A percentile compares a stretch with the other conserved stretches of the same genome.
phyloP scores from a whole-genome alignment of 2,113 vertebrate genomes.

The Pituophis catenifer region DNA sequence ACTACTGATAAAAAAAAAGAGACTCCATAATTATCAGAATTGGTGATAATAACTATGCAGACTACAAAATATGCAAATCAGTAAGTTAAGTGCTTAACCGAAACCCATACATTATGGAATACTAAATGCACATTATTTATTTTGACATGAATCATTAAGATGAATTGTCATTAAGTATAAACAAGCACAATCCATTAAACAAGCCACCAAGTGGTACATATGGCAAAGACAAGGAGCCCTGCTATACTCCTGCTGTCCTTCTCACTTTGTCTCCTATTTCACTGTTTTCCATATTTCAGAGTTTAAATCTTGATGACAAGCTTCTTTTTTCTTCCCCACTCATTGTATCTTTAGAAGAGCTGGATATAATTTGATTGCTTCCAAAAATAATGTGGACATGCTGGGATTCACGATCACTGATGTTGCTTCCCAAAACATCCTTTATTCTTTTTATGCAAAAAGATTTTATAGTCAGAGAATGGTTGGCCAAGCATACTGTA shows the following conservation, averaged over 20 bases:
- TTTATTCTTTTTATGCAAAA: background rate
- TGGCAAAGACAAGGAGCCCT: background rate
- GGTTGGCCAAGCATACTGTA: background rate
- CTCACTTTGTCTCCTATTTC: background rate
- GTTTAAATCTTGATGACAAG: fast-evolving
- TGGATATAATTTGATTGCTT: background rate
- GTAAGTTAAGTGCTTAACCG: background rate
- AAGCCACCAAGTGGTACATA: background rate
- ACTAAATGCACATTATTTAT: slow-evolving; percentile 25
- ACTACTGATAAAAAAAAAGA: slow-evolving; percentile 1
- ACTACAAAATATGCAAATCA: slow-evolving; percentile 42
- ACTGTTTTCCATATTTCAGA: background rate
- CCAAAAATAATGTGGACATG: background rate
- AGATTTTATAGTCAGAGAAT: background rate
- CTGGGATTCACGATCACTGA: background rate
- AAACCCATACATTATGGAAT: slow-evolving; percentile 11
- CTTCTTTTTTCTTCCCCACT: background rate
- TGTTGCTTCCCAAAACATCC: background rate
- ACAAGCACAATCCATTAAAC: background rate
- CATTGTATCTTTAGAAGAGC: background rate
- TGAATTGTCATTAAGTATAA: slow-evolving; percentile 45
- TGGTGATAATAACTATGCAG: slow-evolving; percentile 50
- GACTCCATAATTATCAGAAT: slow-evolving; percentile 55
- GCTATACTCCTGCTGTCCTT: background rate
- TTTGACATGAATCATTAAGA: slow-evolving; percentile 44